Evolutionary conservation across 2,888 invertebrate species (phyloP).

Genomic region (Octonoba sinensis): DNA sequence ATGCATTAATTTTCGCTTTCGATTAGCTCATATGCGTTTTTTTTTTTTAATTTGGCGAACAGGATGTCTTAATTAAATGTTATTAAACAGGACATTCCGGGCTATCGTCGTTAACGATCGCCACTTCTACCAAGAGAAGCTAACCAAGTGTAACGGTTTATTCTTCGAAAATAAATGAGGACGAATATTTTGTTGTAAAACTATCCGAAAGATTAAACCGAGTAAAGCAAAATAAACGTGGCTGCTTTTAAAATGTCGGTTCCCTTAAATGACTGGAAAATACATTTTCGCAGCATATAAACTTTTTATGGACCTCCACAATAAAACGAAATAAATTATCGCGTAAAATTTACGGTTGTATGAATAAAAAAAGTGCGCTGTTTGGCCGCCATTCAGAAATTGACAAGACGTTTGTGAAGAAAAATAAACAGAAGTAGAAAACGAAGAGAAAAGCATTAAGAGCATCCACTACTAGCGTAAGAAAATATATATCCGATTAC

Average conservation of each 20-base stretch:
- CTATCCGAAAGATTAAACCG: slow-evolving; percentile 7
- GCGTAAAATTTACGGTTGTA: background rate
- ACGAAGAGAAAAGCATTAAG: background rate
- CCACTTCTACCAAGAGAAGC: no score
- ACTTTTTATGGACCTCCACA: background rate
- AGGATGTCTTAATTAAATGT: no score
- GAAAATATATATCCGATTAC: slow-evolving; percentile 8
- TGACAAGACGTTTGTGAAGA: background rate
- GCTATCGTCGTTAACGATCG: no score
- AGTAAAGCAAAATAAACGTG: background rate
- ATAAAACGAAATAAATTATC: slow-evolving; percentile 6
- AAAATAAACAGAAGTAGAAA: background rate
- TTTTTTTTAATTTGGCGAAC: no score
- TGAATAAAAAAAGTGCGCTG: background rate
- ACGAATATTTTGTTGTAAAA: slow-evolving; percentile 6
- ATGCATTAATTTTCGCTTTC: no score
- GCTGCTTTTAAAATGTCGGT: background rate
- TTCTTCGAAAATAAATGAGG: background rate
- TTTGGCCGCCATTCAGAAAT: background rate
- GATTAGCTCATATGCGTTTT: no score
- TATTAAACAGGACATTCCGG: no score
- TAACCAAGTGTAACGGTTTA: no score
- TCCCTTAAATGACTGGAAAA: background rate
- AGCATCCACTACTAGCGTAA: background rate
- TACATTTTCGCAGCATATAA: background rate